Evolutionary conservation across 2,113 vertebrate genomes (phyloP).

Genomic region (Sinocyclocheilus anophthalmus): DNA sequence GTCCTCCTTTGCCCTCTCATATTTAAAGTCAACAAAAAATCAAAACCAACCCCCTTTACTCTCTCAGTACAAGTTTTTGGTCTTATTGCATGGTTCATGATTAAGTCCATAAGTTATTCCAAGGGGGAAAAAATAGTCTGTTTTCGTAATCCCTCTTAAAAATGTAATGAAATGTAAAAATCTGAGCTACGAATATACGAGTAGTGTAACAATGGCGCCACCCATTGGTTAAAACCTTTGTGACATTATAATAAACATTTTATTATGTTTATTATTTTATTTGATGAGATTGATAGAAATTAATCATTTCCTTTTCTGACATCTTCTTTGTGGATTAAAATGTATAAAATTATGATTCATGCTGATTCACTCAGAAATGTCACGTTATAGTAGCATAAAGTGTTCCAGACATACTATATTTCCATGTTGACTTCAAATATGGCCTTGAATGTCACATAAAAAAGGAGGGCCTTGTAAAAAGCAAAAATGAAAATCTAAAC

Average conservation of each 20-base stretch:
- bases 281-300: neutral
- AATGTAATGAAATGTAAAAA: neutral
- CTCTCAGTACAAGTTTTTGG: neutral
- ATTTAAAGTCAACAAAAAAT: slow-evolving; percentile 12
- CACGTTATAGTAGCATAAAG: neutral
- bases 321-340: neutral
- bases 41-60: neutral
- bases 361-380: neutral
- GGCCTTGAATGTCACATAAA: neutral
- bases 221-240: neutral
- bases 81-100: too few relatives aligned
- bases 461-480: neutral
- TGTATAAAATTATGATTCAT: neutral
- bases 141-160: neutral
- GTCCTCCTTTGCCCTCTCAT: neutral
- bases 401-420: neutral
- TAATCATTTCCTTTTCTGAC: too few relatives aligned
- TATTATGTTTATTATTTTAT: neutral
- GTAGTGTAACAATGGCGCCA: neutral
- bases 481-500: neutral
- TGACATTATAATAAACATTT: too few relatives aligned
- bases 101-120: neutral
- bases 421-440: neutral
- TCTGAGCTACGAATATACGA: neutral
- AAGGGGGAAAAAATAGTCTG: too few relatives aligned